phyloP scores from a whole-genome alignment of 30 jellyfish, hydroid and myxozoan species.

The Mastigias papua region DNA sequence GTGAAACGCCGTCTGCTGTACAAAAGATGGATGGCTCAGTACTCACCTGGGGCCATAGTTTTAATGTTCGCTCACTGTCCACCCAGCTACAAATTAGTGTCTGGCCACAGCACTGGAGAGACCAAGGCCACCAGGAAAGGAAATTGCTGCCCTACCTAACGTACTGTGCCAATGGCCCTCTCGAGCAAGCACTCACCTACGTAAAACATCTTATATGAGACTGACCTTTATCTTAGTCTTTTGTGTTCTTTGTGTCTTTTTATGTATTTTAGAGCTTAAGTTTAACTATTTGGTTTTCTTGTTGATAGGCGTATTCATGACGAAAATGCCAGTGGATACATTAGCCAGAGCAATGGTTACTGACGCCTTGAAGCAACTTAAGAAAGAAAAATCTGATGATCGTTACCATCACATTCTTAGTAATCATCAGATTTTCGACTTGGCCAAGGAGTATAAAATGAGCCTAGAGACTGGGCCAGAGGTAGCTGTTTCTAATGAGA shows the following conservation, averaged over 20 bases:
- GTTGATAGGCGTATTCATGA: slow-evolving; percentile 70
- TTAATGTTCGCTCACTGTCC: too few relatives aligned
- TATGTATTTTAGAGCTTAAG: background rate
- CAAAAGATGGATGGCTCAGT: too few relatives aligned
- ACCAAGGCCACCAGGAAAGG: too few relatives aligned
- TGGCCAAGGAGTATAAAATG: slow-evolving; percentile 25
- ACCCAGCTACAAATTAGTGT: too few relatives aligned
- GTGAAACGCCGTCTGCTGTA: too few relatives aligned
- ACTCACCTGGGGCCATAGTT: too few relatives aligned
- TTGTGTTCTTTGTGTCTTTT: background rate
- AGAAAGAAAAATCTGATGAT: slow-evolving; percentile 29
- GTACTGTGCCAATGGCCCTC: too few relatives aligned
- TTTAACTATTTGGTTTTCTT: background rate
- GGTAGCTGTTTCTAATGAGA: slow-evolving; percentile 6
- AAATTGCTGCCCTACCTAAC: too few relatives aligned
- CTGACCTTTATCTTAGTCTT: too few relatives aligned
- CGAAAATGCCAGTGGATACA: slow-evolving; percentile 75
- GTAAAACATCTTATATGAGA: too few relatives aligned
- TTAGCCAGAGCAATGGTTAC: slow-evolving; percentile 85
- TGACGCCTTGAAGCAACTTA: slow-evolving; percentile 76
- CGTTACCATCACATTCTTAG: slow-evolving; percentile 39
- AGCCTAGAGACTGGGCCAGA: background rate
- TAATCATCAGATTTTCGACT: slow-evolving; percentile 46
- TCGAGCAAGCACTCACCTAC: too few relatives aligned
- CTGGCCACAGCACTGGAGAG: too few relatives aligned